A percentile compares a stretch with the other conserved stretches of the same genome.
These are phyloP conservation scores for Prolemur simus DNA, from an alignment of 2,113 vertebrate species.

Conservation along the genomic window DNA sequence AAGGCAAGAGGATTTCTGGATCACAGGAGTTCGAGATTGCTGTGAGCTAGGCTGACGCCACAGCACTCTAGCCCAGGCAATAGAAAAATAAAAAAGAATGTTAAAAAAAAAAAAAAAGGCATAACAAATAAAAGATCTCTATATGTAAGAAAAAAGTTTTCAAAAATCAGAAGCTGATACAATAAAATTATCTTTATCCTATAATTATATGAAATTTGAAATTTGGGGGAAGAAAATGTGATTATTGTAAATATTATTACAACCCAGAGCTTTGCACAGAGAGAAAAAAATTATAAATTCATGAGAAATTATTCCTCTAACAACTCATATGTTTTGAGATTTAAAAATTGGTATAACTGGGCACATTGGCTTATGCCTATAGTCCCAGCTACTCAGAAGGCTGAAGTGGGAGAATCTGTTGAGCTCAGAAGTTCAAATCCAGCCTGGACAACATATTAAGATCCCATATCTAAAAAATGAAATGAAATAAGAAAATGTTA, in stretches of 20 bases:
- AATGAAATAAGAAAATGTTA: background rate
- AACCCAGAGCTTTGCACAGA: background rate
- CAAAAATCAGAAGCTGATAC: background rate
- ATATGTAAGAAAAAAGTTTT: background rate
- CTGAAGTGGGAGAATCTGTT: background rate
- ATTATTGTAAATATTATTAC: background rate
- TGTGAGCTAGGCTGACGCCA: too few relatives aligned
- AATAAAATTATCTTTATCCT: slow-evolving; percentile 28
- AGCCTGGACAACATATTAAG: background rate
- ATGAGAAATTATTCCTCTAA: background rate
- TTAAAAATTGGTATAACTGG: background rate
- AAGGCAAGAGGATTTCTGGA: too few relatives aligned
- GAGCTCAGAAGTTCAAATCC: background rate
- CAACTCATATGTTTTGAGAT: background rate
- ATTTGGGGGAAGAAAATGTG: background rate
- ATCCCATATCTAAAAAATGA: background rate
- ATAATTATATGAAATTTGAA: slow-evolving; percentile 15
- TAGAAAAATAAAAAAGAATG: too few relatives aligned
- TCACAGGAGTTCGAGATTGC: too few relatives aligned
- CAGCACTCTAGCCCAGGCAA: too few relatives aligned
- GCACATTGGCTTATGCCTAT: background rate
- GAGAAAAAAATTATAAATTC: background rate
- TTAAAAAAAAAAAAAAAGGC: too few relatives aligned
- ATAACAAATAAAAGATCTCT: background rate
- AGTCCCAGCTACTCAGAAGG: background rate